Conservation (phyloP, 2,888 invertebrate genomes). For the Linyphia triangularis region DNA sequence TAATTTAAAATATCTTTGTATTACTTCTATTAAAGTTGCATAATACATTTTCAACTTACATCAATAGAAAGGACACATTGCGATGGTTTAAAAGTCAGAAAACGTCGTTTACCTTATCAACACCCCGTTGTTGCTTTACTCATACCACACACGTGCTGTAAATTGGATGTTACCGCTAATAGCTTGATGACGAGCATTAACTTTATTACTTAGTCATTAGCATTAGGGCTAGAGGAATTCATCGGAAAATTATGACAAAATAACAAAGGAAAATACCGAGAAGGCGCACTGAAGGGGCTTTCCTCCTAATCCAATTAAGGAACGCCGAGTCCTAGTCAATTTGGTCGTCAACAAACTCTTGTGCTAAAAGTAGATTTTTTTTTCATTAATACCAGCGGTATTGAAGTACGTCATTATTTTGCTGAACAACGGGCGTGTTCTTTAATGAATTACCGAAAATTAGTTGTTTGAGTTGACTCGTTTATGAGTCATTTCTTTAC, state of each 20-base stretch:
- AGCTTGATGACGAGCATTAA: neutral
- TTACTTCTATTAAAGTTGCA: too few relatives aligned
- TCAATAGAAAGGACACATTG: too few relatives aligned
- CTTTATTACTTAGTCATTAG: slow-evolving; percentile 10
- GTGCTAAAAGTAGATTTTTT: neutral
- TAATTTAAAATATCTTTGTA: too few relatives aligned
- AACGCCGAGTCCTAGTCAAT: slow-evolving; percentile 8
- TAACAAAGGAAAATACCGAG: too few relatives aligned
- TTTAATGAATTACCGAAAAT: too few relatives aligned
- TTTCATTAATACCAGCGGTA: neutral
- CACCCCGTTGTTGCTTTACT: neutral
- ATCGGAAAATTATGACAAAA: neutral
- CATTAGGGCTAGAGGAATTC: neutral
- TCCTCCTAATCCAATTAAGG: neutral
- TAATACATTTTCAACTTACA: too few relatives aligned
- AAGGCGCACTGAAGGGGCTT: too few relatives aligned
- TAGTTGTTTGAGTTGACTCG: too few relatives aligned
- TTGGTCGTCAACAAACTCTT: slow-evolving; percentile 4
- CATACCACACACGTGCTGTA: neutral
- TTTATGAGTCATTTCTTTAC: too few relatives aligned
- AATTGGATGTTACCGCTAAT: neutral
- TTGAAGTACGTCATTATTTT: neutral
- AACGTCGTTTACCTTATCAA: neutral
- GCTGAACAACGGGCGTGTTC: neutral
- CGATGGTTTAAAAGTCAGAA: neutral